Conservation (phyloP, 1,140 invertebrate genomes). For the Rhagoletis zephyria region DNA sequence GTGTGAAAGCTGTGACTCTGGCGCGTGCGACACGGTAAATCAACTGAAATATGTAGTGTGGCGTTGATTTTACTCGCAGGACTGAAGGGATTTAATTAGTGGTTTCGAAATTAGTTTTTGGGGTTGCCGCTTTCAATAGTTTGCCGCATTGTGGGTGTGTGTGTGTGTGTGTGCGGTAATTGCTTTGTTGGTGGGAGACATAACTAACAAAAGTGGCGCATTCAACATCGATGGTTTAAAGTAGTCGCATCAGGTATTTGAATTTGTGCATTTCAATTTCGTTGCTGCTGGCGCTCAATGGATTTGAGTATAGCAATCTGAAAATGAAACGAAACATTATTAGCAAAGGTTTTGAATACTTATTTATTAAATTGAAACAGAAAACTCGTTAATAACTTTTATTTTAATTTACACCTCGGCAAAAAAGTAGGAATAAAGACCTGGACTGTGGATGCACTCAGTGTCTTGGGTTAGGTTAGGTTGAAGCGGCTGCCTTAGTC, state of each 20-base stretch:
- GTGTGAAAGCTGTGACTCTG: background rate
- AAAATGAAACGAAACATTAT: too few relatives aligned
- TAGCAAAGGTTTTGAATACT: background rate
- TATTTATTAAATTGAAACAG: too few relatives aligned
- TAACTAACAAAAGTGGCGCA: background rate
- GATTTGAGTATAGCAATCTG: too few relatives aligned
- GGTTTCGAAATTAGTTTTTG: background rate
- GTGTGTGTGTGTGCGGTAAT: background rate
- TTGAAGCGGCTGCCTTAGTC: too few relatives aligned
- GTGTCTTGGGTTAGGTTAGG: too few relatives aligned
- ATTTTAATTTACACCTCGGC: too few relatives aligned
- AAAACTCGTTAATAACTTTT: too few relatives aligned
- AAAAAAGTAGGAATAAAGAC: too few relatives aligned
- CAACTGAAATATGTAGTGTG: background rate
- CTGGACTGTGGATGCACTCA: too few relatives aligned
- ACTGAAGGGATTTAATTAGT: constrained; percentile 1
- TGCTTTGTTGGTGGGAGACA: background rate
- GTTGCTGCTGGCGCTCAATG: background rate
- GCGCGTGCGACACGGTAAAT: background rate
- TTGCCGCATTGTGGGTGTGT: background rate
- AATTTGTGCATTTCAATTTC: background rate
- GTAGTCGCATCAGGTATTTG: background rate
- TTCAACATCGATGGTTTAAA: background rate
- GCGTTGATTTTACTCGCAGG: background rate
- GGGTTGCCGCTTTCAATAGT: background rate